Conservation (phyloP, 2,113 vertebrate species). For the Nymphicus hollandicus region DNA sequence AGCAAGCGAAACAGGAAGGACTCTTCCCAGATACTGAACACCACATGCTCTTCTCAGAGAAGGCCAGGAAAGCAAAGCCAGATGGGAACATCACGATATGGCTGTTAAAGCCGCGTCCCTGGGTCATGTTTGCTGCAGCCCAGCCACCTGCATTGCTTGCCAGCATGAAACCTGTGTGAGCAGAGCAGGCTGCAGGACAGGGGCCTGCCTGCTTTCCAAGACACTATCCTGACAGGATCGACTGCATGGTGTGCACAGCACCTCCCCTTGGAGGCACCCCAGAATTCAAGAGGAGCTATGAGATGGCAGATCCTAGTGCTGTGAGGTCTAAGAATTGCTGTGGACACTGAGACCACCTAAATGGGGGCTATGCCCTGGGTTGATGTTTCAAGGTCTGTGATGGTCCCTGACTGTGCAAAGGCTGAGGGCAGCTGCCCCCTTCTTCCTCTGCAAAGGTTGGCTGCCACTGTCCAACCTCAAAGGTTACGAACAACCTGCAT, state of each 20-base stretch:
- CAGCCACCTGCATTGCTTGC: background rate
- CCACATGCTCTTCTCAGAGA: background rate
- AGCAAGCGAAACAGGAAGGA: background rate
- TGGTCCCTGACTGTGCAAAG: background rate
- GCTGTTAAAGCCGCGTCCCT: rapidly evolving
- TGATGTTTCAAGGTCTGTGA: background rate
- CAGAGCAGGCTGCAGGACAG: background rate
- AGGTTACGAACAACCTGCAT: background rate
- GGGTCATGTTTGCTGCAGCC: background rate
- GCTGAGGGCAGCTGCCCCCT: background rate
- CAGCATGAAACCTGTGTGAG: background rate
- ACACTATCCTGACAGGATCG: background rate
- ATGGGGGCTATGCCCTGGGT: background rate
- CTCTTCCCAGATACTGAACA: background rate
- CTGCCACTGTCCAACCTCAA: background rate
- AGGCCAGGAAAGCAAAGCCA: background rate
- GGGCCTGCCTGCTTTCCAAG: background rate
- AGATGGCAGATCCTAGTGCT: background rate
- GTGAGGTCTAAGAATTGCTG: background rate
- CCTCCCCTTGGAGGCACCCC: background rate
- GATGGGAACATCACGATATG: background rate
- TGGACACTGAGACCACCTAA: background rate
- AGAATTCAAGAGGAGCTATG: background rate
- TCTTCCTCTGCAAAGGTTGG: background rate
- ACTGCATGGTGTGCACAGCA: background rate